These are phyloP conservation scores for Brachypteracias leptosomus DNA, from an alignment of 2,113 vertebrate species.

Conservation along the genomic window DNA sequence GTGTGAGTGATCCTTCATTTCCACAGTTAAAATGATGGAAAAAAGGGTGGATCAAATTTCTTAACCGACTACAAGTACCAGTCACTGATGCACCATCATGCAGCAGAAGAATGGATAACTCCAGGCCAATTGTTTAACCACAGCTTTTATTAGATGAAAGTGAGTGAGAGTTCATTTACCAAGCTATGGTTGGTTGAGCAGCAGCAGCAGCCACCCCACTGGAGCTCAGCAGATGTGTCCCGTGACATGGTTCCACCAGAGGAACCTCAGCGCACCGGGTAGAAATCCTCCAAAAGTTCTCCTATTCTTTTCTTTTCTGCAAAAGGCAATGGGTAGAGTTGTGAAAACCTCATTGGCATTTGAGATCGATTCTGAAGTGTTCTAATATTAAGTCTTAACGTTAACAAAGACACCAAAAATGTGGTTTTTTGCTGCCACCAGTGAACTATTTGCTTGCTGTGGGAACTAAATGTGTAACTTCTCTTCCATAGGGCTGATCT, in stretches of 20 bases:
- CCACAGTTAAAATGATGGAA: neutral
- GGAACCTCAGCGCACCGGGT: conserved; percentile 82
- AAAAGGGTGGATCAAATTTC: neutral
- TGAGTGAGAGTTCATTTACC: neutral
- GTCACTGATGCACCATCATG: neutral
- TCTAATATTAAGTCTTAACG: neutral
- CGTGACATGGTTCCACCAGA: rapidly evolving
- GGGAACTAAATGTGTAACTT: neutral
- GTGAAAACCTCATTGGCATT: neutral
- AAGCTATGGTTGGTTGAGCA: neutral
- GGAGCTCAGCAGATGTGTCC: neutral
- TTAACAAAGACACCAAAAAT: neutral
- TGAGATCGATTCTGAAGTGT: rapidly evolving
- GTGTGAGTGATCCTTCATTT: neutral
- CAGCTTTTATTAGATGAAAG: neutral
- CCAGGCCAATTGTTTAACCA: neutral
- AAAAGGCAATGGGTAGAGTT: neutral
- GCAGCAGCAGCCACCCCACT: neutral
- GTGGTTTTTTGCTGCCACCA: neutral
- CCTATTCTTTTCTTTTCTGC: conserved; percentile 83
- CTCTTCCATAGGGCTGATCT: neutral
- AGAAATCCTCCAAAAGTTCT: conserved; percentile 84
- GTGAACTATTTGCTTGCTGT: neutral
- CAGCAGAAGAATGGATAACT: neutral
- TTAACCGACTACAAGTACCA: neutral